phyloP scores from a whole-genome alignment of 2,797 vertebrate genomes.

The Takifugu rubripes region DNA sequence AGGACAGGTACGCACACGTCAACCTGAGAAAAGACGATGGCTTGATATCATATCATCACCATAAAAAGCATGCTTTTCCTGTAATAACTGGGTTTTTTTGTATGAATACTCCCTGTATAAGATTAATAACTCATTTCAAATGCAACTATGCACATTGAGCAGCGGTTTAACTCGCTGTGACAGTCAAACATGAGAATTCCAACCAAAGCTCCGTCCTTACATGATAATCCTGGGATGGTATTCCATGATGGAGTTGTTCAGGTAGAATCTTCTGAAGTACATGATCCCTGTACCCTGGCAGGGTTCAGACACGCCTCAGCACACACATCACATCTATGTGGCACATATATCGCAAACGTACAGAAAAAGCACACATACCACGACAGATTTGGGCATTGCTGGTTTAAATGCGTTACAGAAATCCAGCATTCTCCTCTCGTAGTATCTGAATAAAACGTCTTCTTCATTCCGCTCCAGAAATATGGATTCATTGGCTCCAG shows the following conservation, averaged over 20 bases:
- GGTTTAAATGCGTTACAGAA: conserved; percentile 92
- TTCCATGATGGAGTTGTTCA: conserved; percentile 97
- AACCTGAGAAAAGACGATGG: conserved; percentile 47
- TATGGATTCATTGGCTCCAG: conserved; percentile 66
- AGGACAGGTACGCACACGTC: conserved; percentile 87
- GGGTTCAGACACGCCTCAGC: conserved; percentile 10
- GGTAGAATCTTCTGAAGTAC: conserved; percentile 96
- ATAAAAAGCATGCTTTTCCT: too few relatives aligned
- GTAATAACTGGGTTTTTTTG: too few relatives aligned
- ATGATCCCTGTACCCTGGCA: conserved; percentile 89
- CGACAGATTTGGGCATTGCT: conserved; percentile 89
- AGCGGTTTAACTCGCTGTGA: too few relatives aligned
- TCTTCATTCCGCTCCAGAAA: conserved; percentile 85
- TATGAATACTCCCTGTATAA: too few relatives aligned
- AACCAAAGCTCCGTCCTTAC: conserved; percentile 73
- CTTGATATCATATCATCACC: too few relatives aligned
- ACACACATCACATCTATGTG: too few relatives aligned
- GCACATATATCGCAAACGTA: too few relatives aligned
- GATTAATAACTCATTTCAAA: too few relatives aligned
- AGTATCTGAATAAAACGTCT: conserved; percentile 85
- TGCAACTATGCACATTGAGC: too few relatives aligned
- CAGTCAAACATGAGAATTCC: background rate
- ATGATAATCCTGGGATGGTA: conserved; percentile 94
- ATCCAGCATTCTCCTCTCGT: conserved; percentile 89
- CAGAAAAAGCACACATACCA: conserved; percentile 70